Conservation (phyloP, 2,797 vertebrate species). For the Melanotaenia nigrans region DNA sequence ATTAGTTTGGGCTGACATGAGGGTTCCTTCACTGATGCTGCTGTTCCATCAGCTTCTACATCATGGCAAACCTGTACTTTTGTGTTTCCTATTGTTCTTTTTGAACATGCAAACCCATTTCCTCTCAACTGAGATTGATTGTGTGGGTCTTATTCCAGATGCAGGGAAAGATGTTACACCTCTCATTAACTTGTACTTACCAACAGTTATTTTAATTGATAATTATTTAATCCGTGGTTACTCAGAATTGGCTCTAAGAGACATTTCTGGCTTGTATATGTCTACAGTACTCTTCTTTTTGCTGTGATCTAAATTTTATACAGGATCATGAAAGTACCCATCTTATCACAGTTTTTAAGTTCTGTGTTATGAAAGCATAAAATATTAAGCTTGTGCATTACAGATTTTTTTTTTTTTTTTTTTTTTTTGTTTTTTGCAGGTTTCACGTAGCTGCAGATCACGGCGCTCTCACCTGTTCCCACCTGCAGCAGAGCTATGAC, state of each 20-base stretch:
- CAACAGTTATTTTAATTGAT: background rate
- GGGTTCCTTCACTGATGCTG: background rate
- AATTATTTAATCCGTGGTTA: background rate
- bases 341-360: background rate
- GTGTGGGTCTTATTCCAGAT: too few relatives aligned
- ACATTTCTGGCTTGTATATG: background rate
- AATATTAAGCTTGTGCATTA: background rate
- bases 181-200: background rate
- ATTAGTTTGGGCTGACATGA: background rate
- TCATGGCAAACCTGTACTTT: background rate
- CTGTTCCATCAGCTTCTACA: background rate
- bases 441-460: conserved; percentile 83
- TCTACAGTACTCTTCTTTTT: background rate
- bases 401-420: background rate
- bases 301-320: background rate
- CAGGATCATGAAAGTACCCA: background rate
- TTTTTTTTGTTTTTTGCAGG: conserved; percentile 67
- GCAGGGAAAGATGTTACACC: background rate
- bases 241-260: background rate
- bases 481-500: conserved; percentile 96
- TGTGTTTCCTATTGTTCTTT: background rate
- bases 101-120: background rate
- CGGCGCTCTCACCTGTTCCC: conserved; percentile 86
- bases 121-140: background rate
- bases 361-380: background rate